These are phyloP conservation scores for Chloroclysta siterata DNA, from an alignment of 2,888 invertebrate species.

Conservation along the genomic window DNA sequence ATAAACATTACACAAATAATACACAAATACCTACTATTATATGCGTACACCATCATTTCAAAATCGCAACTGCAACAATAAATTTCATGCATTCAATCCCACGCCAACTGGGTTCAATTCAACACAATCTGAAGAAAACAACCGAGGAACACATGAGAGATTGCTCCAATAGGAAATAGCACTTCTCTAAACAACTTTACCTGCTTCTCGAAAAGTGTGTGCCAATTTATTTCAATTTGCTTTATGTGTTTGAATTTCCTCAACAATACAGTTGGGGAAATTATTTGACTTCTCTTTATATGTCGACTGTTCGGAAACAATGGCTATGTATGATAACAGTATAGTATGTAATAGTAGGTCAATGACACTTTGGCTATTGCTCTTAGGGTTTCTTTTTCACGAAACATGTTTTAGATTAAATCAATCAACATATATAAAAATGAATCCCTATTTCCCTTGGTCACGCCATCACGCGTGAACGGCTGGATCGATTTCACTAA, in stretches of 20 bases:
- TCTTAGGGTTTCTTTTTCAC: conserved; percentile 8
- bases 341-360: no score
- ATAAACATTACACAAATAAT: no score
- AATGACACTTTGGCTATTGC: conserved; percentile 15
- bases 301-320: conserved; percentile 5
- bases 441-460: no score
- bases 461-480: no score
- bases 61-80: conserved; percentile 57
- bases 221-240: conserved; percentile 36
- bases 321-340: neutral
- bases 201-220: conserved; percentile 38
- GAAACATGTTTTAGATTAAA: neutral
- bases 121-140: conserved; percentile 50
- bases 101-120: conserved; percentile 67
- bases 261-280: conserved; percentile 25
- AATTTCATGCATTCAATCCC: conserved; percentile 67
- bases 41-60: no score
- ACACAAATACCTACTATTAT: no score
- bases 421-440: no score
- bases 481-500: no score
- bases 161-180: conserved; percentile 55
- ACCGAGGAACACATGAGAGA: conserved; percentile 55
- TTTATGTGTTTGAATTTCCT: conserved; percentile 21
- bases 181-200: conserved; percentile 40
- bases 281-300: conserved; percentile 27